Conservation (phyloP, 2,797 vertebrate species). For the Macrochelys suwanniensis region DNA sequence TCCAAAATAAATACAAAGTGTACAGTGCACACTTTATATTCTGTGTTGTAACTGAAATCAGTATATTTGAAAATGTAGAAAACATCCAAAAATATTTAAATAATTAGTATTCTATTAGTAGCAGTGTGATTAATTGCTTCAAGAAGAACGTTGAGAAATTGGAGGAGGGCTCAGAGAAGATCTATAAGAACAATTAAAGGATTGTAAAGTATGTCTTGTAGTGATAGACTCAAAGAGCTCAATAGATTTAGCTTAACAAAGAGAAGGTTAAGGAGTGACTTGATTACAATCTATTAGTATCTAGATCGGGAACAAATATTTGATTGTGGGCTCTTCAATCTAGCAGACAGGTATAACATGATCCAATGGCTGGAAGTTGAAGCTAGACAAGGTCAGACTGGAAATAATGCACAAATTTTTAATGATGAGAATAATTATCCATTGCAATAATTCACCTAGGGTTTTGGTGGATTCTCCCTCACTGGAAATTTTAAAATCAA, state of each 20-base stretch:
- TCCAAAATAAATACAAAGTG: no score
- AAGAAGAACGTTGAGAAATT: no score
- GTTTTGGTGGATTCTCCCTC: not conserved
- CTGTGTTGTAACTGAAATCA: no score
- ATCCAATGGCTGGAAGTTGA: not conserved
- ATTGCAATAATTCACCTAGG: not conserved
- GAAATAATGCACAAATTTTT: not conserved
- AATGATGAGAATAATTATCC: not conserved
- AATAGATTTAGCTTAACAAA: not conserved
- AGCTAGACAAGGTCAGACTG: not conserved
- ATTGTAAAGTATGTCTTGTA: not conserved
- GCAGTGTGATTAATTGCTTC: no score
- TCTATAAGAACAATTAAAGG: not conserved
- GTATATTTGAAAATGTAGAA: no score
- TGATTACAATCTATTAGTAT: not conserved
- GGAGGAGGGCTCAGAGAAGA: not conserved
- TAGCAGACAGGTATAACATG: not conserved
- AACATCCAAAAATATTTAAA: no score
- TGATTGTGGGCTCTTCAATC: not conserved
- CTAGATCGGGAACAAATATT: not conserved
- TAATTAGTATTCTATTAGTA: no score
- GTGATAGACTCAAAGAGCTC: not conserved
- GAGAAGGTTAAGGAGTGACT: not conserved
- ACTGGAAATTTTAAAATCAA: not conserved
- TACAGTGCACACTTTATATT: no score